Evolutionary conservation across 2,113 vertebrate genomes (phyloP).

Genomic region (Nerophis lumbriciformis): DNA sequence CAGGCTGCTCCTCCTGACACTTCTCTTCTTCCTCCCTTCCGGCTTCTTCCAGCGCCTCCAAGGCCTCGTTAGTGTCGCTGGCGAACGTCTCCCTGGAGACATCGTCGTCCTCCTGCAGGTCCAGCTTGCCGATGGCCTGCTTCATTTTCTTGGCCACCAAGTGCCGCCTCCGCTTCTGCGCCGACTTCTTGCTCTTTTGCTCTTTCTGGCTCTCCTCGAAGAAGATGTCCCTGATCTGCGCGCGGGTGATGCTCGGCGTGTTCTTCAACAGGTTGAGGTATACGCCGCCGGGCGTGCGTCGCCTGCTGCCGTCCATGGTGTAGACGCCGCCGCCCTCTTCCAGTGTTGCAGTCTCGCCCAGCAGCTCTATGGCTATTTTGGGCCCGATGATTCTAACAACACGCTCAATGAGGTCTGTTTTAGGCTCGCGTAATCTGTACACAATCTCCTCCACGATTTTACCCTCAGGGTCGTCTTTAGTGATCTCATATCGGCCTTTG

Average conservation of each 20-base stretch:
- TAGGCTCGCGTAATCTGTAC: conserved; percentile 88
- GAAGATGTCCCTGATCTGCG: conserved; percentile 88
- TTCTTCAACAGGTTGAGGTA: conserved; percentile 93
- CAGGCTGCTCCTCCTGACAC: conserved; percentile 67
- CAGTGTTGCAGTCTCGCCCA: conserved; percentile 86
- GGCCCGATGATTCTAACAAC: conserved; percentile 84
- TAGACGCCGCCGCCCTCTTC: conserved; percentile 89
- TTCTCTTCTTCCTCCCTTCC: conserved; percentile 78
- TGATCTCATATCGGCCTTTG: conserved; percentile 86
- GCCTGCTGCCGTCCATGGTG: conserved; percentile 87
- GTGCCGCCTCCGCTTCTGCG: conserved; percentile 86
- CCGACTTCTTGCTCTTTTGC: conserved; percentile 85
- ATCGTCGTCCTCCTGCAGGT: conserved; percentile 91
- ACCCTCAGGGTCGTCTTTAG: conserved; percentile 82
- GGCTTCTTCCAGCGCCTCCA: conserved; percentile 87
- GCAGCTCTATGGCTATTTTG: conserved; percentile 87
- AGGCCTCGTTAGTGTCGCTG: conserved; percentile 91
- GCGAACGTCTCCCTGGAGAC: conserved; percentile 94
- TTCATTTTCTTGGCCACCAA: conserved; percentile 93
- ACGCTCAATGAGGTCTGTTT: conserved; percentile 85
- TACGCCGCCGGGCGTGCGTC: conserved; percentile 93
- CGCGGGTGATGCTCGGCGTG: conserved; percentile 82
- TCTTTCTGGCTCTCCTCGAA: conserved; percentile 84
- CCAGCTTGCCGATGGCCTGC: conserved; percentile 87
- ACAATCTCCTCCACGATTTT: conserved; percentile 90